Percentiles rank a stretch among this genome's conserved stretches.
Conservation (phyloP, 53 echinoderm and acorn worm species). For the Paracentrotus lividus region DNA sequence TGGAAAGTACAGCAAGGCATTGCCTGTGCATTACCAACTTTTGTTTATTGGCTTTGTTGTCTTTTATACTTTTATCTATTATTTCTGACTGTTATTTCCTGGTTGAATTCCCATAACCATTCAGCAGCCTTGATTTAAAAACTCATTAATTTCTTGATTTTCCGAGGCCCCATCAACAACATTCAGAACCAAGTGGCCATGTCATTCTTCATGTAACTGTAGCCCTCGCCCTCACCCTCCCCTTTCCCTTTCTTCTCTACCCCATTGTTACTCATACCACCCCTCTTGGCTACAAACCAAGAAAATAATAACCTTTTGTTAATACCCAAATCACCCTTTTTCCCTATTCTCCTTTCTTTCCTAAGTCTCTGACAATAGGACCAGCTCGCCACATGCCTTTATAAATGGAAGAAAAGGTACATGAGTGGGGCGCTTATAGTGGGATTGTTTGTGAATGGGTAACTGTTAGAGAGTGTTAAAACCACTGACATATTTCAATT, state of each 20-base stretch:
- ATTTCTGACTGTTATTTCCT: background rate
- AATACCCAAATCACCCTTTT: background rate
- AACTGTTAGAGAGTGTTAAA: constrained; percentile 37
- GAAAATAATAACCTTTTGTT: constrained; percentile 30
- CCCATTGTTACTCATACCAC: background rate
- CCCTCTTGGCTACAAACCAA: constrained; percentile 8
- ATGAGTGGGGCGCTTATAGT: background rate
- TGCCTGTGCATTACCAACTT: background rate
- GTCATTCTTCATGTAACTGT: background rate
- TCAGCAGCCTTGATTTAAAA: background rate
- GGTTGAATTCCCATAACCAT: background rate
- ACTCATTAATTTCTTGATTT: background rate
- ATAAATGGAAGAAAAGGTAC: background rate
- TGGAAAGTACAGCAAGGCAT: background rate
- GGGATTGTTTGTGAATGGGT: constrained; percentile 21
- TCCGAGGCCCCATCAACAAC: background rate
- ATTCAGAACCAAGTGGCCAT: background rate
- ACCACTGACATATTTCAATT: constrained; percentile 38
- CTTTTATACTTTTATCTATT: background rate
- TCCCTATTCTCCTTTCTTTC: background rate
- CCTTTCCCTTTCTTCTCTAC: background rate
- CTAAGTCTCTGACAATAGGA: constrained; percentile 9
- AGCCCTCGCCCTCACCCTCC: background rate
- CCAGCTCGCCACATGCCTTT: constrained; percentile 16
- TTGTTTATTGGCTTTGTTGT: background rate